phyloP scores from a whole-genome alignment of 1,140 invertebrate species.

The Drosophila mauritiana region DNA sequence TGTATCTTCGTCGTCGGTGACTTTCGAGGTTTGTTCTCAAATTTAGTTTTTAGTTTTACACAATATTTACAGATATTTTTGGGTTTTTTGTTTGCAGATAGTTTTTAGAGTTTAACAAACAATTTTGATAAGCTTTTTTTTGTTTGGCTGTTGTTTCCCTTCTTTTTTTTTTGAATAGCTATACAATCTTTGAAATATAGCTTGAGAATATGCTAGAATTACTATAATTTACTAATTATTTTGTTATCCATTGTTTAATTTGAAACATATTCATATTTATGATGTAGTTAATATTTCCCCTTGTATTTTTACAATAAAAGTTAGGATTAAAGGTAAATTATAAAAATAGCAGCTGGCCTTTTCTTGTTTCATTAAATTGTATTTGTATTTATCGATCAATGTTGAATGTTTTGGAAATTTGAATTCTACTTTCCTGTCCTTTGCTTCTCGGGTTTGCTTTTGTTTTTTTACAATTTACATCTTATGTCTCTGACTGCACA shows the following conservation, averaged over 20 bases:
- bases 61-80: conserved; percentile 56
- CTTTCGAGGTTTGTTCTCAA: conserved; percentile 39
- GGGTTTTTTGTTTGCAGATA: conserved; percentile 12
- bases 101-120: conserved; percentile 46
- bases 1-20: conserved; percentile 20
- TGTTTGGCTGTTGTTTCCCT: conserved; percentile 21
- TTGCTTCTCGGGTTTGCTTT: conserved; percentile 9
- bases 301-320: conserved; percentile 47
- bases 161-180: conserved; percentile 16
- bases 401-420: conserved; percentile 54
- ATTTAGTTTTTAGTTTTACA: conserved; percentile 48
- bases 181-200: conserved; percentile 50
- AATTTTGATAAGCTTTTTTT: conserved; percentile 47
- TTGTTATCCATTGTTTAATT: conserved; percentile 45
- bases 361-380: conserved; percentile 35
- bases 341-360: conserved; percentile 68
- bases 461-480: conserved; percentile 73
- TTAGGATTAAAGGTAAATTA: conserved; percentile 61
- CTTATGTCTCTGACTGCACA: conserved; percentile 76
- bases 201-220: conserved; percentile 60
- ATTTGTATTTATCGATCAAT: conserved; percentile 26
- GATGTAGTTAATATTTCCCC: conserved; percentile 48
- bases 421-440: conserved; percentile 36
- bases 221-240: conserved; percentile 64
- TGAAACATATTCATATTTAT: conserved; percentile 71